phyloP scores from a whole-genome alignment of 2,797 vertebrate genomes.

The Rachycentron canadum region DNA sequence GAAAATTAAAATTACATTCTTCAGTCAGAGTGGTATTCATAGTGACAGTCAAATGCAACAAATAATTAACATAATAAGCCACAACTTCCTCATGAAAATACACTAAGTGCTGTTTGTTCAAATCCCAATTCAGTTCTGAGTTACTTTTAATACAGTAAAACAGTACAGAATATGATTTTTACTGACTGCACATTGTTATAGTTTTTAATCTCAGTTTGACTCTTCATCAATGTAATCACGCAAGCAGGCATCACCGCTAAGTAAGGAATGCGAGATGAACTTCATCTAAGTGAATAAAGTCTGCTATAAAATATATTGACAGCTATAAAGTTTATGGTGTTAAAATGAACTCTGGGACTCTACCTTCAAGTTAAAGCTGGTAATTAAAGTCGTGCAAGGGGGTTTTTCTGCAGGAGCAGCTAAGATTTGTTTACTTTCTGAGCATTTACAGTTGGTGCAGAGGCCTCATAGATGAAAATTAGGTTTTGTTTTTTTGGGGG shows the following conservation, averaged over 20 bases:
- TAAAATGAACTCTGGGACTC: constrained; percentile 49
- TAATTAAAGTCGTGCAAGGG: constrained; percentile 58
- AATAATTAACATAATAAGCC: neutral
- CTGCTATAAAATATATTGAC: constrained; percentile 45
- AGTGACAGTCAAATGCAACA: neutral
- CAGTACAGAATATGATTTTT: neutral
- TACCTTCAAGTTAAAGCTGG: constrained; percentile 44
- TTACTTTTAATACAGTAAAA: neutral
- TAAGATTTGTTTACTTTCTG: constrained; percentile 46
- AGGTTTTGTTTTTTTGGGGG: neutral
- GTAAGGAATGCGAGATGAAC: constrained; percentile 23
- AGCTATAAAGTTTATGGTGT: constrained; percentile 61
- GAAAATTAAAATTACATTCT: neutral
- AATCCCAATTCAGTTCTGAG: constrained; percentile 2
- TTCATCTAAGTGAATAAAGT: constrained; percentile 28
- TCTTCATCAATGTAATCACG: constrained; percentile 14
- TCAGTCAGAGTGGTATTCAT: neutral
- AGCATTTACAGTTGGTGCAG: constrained; percentile 36
- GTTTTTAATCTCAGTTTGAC: constrained; percentile 14
- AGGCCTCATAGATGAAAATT: constrained; percentile 19
- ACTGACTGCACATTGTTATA: constrained; percentile 1
- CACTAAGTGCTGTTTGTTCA: neutral
- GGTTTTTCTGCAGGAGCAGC: constrained; percentile 37
- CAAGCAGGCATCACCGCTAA: neutral
- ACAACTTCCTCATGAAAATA: neutral